These are phyloP conservation scores for Pachypsylla venusta DNA, from an alignment of 1,140 invertebrate species.

Conservation along the genomic window DNA sequence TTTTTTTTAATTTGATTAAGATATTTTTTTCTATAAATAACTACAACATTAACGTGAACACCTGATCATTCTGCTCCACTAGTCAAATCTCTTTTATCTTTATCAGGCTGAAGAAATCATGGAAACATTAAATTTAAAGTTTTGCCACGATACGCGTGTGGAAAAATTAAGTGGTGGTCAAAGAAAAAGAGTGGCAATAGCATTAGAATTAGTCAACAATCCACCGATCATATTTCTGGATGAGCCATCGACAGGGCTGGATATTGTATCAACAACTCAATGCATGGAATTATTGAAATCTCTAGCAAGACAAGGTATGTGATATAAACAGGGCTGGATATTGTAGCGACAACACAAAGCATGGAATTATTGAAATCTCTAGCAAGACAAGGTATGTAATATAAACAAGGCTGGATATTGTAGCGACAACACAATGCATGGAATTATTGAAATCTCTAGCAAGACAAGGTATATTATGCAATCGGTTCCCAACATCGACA, in stretches of 20 bases:
- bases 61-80: too few relatives aligned
- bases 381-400: slow-evolving; percentile 32
- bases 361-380: slow-evolving; percentile 31
- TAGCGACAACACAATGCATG: slow-evolving; percentile 42
- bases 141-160: slow-evolving; percentile 36
- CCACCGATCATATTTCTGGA: slow-evolving; percentile 51
- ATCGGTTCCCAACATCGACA: too few relatives aligned
- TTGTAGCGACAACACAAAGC: slow-evolving; percentile 41
- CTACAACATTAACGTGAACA: too few relatives aligned
- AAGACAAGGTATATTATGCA: slow-evolving; percentile 28
- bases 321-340: slow-evolving; percentile 48
- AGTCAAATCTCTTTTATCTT: slow-evolving; percentile 6
- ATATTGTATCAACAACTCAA: slow-evolving; percentile 42
- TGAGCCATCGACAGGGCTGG: slow-evolving; percentile 48
- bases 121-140: slow-evolving; percentile 30
- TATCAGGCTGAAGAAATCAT: slow-evolving; percentile 32
- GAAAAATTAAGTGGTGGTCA: slow-evolving; percentile 44
- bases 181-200: slow-evolving; percentile 45
- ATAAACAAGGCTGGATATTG: slow-evolving; percentile 46
- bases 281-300: slow-evolving; percentile 33
- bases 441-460: slow-evolving; percentile 31
- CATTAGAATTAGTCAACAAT: slow-evolving; percentile 47
- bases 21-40: too few relatives aligned
- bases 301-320: slow-evolving; percentile 31
- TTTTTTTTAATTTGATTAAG: too few relatives aligned